Evolutionary conservation across 1,140 invertebrate species (phyloP).

Genomic region (Leptonema lineaticorne): DNA sequence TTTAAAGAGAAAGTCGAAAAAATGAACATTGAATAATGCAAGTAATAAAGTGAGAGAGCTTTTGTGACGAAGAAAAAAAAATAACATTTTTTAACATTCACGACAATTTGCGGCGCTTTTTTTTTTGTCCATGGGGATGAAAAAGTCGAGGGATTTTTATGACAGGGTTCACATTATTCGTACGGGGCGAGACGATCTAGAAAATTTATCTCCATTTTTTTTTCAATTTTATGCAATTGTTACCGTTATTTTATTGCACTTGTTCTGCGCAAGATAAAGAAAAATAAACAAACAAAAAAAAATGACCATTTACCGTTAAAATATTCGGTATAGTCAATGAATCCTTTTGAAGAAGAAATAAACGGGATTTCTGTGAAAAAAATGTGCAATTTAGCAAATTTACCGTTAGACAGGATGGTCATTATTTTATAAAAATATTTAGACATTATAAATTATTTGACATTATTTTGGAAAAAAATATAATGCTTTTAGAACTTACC

Average conservation of each 20-base stretch:
- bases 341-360: too few relatives aligned
- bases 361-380: too few relatives aligned
- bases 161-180: not conserved
- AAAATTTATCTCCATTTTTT: too few relatives aligned
- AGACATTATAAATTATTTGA: too few relatives aligned
- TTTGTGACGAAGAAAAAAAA: too few relatives aligned
- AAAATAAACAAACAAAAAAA: not conserved
- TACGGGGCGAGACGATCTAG: not conserved
- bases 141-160: not conserved
- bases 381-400: too few relatives aligned
- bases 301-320: not conserved
- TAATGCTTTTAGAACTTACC: constrained; percentile 28
- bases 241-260: constrained; percentile 11
- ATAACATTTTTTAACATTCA: constrained; percentile 33
- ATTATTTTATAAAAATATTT: too few relatives aligned
- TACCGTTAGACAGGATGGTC: too few relatives aligned
- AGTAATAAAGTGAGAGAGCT: constrained; percentile 38
- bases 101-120: constrained; percentile 10
- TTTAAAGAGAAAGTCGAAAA: constrained; percentile 33
- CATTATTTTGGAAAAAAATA: too few relatives aligned
- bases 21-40: constrained; percentile 41
- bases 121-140: not conserved
- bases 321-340: too few relatives aligned
- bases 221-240: not conserved
- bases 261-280: not conserved